Evolutionary conservation across 2,113 vertebrate species (phyloP), one percentile per base, ranked within the genome.

Genomic region (Otus sunia): DNA sequence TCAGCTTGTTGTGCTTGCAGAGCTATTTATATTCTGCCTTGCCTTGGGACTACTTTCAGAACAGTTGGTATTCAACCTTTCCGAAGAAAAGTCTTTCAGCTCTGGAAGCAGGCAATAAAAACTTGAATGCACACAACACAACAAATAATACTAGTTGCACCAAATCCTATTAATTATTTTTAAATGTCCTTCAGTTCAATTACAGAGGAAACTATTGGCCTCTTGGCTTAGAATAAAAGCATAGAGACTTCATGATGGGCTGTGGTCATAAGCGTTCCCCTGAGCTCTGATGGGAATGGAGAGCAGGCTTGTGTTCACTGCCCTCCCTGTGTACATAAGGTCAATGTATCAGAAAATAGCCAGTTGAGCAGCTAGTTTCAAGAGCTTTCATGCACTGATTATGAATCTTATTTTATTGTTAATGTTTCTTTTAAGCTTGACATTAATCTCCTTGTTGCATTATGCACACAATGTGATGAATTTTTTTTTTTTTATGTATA

Each of bases 121-220:
- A 66, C 30, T 66, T 86, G 71, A 91, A 92, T 9, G 50, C 59
- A 86, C 58, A 85, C 63, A 79, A 50, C 36, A 90, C 74, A 94
- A 92, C 84, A 91, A 95, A 92, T 94, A 95, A 85, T 76, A 36
- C 84, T 62, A 85, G 53, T 89, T 92, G 86, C 69, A 95, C 80
- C 39, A 84, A 95, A 36, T 89, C 83, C 92, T 95, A 73, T 95
- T 94, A 92, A 95, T 96, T 96, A 97, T 95, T 96, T 96, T 96
- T 4, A 92, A 91, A 82, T 88, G 56, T 91, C 85, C 89, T 96
- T 94, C 92, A 77, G 84, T 74, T 86, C 91, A 96, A 19, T 94
- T 97, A 76, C 72, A 88, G 67, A 82, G 91, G 90, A 95, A 97
- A 67, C 81, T 80, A 36, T 66, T 95, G 77, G 66, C 41, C 77